These are phyloP conservation scores for Steromphala cineraria DNA, from an alignment of 2,888 invertebrate species.

Conservation along the genomic window DNA sequence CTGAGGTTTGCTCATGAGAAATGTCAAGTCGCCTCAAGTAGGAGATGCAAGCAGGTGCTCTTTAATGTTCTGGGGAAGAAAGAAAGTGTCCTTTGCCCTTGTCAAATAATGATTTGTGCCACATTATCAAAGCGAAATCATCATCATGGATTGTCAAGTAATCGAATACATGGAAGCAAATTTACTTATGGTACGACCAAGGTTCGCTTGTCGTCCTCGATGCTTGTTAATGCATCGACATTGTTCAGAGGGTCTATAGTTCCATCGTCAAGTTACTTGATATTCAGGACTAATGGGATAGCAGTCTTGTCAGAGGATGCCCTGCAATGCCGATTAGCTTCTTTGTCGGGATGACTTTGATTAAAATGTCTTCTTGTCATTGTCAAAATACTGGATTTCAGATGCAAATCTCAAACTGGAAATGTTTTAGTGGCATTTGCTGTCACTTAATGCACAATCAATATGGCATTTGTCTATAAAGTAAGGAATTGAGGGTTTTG, in stretches of 20 bases:
- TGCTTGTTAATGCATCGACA: background rate
- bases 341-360: too few relatives aligned
- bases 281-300: background rate
- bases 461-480: too few relatives aligned
- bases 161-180: slow-evolving; percentile 3
- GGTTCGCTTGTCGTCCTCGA: background rate
- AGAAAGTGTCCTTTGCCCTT: slow-evolving; percentile 8
- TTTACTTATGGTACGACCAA: background rate
- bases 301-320: too few relatives aligned
- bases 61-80: background rate
- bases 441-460: too few relatives aligned
- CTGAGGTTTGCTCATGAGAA: too few relatives aligned
- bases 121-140: background rate
- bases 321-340: too few relatives aligned
- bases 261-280: background rate
- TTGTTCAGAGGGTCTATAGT: background rate
- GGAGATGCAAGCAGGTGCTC: background rate
- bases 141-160: background rate
- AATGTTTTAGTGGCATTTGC: too few relatives aligned
- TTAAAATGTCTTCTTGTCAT: too few relatives aligned
- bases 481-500: too few relatives aligned
- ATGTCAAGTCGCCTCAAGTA: too few relatives aligned
- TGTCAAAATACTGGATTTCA: too few relatives aligned
- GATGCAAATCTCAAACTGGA: too few relatives aligned
- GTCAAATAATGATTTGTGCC: slow-evolving; percentile 3